Percentiles rank a stretch among this genome's conserved stretches.
phyloP scores from a whole-genome alignment of 1,140 invertebrate genomes.

The Drosophila parabipectinata region DNA sequence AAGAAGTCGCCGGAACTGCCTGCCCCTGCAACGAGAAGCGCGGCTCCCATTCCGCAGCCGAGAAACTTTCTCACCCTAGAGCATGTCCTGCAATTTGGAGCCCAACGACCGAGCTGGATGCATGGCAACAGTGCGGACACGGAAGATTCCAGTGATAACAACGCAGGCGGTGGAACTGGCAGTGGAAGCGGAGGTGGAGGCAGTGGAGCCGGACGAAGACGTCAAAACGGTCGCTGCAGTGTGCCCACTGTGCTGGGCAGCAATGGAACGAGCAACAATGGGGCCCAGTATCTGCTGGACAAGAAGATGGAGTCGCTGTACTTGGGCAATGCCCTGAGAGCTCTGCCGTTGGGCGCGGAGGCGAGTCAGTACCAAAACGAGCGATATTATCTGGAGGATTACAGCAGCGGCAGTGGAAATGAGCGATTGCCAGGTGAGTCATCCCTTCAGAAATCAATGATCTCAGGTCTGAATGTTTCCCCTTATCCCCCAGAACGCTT shows the following conservation, averaged over 20 bases:
- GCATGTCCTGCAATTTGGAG: conserved; percentile 60
- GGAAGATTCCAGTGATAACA: conserved; percentile 75
- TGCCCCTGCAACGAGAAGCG: conserved; percentile 53
- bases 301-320: conserved; percentile 83
- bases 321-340: conserved; percentile 70
- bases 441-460: background rate
- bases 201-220: conserved; percentile 18
- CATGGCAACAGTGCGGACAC: conserved; percentile 76
- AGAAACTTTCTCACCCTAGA: conserved; percentile 75
- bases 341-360: conserved; percentile 74
- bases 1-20: conserved; percentile 57
- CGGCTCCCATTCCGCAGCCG: conserved; percentile 61
- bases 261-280: conserved; percentile 35
- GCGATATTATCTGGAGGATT: conserved; percentile 80
- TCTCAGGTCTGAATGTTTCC: background rate
- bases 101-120: conserved; percentile 59
- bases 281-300: conserved; percentile 76
- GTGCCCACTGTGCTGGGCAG: conserved; percentile 70
- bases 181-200: conserved; percentile 34
- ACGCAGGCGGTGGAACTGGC: conserved; percentile 34
- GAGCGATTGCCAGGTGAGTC: conserved; percentile 73
- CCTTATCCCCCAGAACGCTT: conserved; percentile 44
- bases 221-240: conserved; percentile 73
- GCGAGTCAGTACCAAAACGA: conserved; percentile 81
- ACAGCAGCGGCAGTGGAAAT: conserved; percentile 74